Evolutionary conservation across 92 coral and sea anemone species (phyloP).

Genomic region (Phenganax stokvisi): DNA sequence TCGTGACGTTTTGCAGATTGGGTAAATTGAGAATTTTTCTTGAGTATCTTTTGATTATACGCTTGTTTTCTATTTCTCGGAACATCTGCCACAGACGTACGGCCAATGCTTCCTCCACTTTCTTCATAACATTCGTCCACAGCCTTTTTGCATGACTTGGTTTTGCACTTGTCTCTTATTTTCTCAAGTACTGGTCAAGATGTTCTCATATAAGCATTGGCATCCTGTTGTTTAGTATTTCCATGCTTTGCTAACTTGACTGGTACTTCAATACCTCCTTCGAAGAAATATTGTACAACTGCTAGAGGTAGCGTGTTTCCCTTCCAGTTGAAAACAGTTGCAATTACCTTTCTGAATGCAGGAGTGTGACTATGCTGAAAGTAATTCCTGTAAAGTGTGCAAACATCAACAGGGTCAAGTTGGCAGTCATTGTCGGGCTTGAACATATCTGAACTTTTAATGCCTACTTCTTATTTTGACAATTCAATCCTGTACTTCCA

Average conservation of each 20-base stretch:
- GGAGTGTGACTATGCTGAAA: slow-evolving; percentile 52
- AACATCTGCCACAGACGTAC: slow-evolving; percentile 51
- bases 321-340: slow-evolving; percentile 45
- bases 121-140: slow-evolving; percentile 57
- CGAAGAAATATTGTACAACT: slow-evolving; percentile 49
- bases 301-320: slow-evolving; percentile 45
- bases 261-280: slow-evolving; percentile 54
- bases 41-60: slow-evolving; percentile 40
- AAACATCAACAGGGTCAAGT: slow-evolving; percentile 38
- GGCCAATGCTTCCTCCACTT: slow-evolving; percentile 51
- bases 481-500: slow-evolving; percentile 43
- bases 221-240: slow-evolving; percentile 50
- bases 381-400: slow-evolving; percentile 48
- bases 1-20: slow-evolving; percentile 39
- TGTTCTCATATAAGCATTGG: slow-evolving; percentile 53
- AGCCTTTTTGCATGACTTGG: slow-evolving; percentile 45
- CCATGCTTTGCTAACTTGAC: slow-evolving; percentile 52
- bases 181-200: slow-evolving; percentile 45
- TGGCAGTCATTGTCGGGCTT: slow-evolving; percentile 28
- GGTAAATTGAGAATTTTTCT: background rate
- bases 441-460: background rate
- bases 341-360: slow-evolving; percentile 48
- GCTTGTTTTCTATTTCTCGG: slow-evolving; percentile 50
- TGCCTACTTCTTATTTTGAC: background rate
- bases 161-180: slow-evolving; percentile 41